A percentile compares a stretch with the other conserved stretches of the same genome.
These are phyloP conservation scores for Harlomillsia oculata DNA, from an alignment of 1,140 invertebrate species.

Conservation along the genomic window DNA sequence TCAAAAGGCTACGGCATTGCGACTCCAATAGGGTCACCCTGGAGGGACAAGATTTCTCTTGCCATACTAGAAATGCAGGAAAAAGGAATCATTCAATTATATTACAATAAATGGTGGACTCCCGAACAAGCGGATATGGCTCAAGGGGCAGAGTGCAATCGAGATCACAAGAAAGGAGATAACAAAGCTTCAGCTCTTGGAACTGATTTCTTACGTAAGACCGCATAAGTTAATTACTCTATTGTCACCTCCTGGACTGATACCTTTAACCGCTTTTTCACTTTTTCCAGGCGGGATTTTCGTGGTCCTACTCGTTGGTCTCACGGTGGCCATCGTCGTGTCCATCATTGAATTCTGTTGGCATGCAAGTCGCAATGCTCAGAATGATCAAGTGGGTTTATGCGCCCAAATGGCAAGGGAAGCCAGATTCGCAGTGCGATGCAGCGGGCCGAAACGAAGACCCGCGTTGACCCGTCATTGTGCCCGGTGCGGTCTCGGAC, in stretches of 20 bases:
- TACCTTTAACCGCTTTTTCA: neutral
- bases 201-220: too few relatives aligned
- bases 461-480: conserved; percentile 55
- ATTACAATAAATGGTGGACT: conserved; percentile 67
- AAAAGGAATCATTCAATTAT: conserved; percentile 58
- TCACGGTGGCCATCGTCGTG: conserved; percentile 61
- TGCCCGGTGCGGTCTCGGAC: conserved; percentile 47
- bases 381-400: conserved; percentile 60
- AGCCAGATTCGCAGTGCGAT: conserved; percentile 63
- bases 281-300: conserved; percentile 68
- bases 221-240: conserved; percentile 57
- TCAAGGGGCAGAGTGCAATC: conserved; percentile 43
- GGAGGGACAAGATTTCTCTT: conserved; percentile 63
- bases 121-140: conserved; percentile 45
- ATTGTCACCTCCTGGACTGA: neutral
- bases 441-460: conserved; percentile 56
- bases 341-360: conserved; percentile 73
- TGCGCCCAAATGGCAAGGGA: conserved; percentile 74
- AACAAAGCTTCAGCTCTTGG: conserved; percentile 68
- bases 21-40: conserved; percentile 56
- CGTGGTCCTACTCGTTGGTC: conserved; percentile 70
- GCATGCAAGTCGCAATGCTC: conserved; percentile 60
- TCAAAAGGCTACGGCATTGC: conserved; percentile 67
- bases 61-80: conserved; percentile 67
- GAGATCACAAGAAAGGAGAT: conserved; percentile 52